Conservation (phyloP, 2,888 invertebrate genomes). For the Aporophyla nigra region DNA sequence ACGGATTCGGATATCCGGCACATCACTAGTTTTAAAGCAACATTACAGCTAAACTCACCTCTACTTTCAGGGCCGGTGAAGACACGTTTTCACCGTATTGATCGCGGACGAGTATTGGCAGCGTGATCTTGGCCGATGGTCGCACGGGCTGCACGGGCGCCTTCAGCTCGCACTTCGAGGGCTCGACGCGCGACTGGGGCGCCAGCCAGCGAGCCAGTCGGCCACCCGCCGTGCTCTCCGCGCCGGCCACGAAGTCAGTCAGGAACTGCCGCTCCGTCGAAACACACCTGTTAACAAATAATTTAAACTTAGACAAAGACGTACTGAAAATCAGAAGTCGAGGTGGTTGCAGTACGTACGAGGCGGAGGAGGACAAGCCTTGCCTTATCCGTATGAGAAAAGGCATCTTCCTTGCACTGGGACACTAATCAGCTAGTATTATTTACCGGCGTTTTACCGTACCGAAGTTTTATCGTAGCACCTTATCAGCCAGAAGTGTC, state of each 20-base stretch:
- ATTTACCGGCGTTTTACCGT: background rate
- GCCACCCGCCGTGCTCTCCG: slow-evolving; percentile 96
- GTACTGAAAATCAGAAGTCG: too few relatives aligned
- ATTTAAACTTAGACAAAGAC: background rate
- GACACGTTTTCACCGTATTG: slow-evolving; percentile 97
- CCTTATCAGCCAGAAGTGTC: background rate
- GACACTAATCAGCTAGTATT: background rate
- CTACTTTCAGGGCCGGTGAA: slow-evolving; percentile 96
- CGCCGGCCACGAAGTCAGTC: slow-evolving; percentile 97
- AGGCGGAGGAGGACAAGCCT: too few relatives aligned
- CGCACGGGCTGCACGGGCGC: slow-evolving; percentile 94
- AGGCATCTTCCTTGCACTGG: background rate
- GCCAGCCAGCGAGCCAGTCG: slow-evolving; percentile 98
- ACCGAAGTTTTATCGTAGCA: too few relatives aligned
- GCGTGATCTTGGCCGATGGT: slow-evolving; percentile 84
- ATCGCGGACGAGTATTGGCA: slow-evolving; percentile 95
- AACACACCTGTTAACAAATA: slow-evolving; percentile 92
- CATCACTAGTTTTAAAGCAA: background rate
- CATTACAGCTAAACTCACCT: slow-evolving; percentile 76
- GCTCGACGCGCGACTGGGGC: slow-evolving; percentile 97
- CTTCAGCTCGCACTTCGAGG: slow-evolving; percentile 95
- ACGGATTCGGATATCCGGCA: too few relatives aligned
- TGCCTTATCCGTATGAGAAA: background rate
- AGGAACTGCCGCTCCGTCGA: slow-evolving; percentile 98
- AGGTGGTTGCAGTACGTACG: too few relatives aligned